These are phyloP conservation scores for Byasa hedistus DNA, from an alignment of 2,888 invertebrate species.

Conservation along the genomic window DNA sequence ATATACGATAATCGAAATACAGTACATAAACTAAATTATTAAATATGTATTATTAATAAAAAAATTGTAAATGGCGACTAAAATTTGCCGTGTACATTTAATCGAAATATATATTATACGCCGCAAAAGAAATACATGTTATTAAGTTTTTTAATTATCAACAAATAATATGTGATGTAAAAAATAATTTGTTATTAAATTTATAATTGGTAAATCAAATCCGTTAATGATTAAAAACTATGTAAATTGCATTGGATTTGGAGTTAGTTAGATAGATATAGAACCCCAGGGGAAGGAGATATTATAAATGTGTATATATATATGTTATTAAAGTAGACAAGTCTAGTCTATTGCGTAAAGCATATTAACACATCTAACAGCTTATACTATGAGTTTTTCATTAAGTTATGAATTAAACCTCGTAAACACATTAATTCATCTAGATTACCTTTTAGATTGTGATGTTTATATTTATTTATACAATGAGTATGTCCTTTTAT, in stretches of 20 bases:
- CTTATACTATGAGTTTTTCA: conserved; percentile 5
- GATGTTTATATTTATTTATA: background rate
- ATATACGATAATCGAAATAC: background rate
- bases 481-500: background rate
- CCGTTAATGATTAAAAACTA: background rate
- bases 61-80: background rate
- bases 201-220: conserved; percentile 5
- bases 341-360: background rate
- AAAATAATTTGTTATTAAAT: background rate
- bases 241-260: conserved; percentile 14
- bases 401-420: conserved; percentile 2
- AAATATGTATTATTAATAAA: background rate
- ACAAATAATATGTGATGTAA: conserved; percentile 1
- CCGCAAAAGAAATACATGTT: background rate
- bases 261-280: background rate
- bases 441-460: conserved; percentile 1
- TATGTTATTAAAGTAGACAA: too few species aligned
- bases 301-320: too few species aligned
- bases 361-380: conserved; percentile 1
- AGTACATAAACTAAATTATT: background rate
- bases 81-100: background rate
- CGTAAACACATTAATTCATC: conserved; percentile 12
- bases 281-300: too few species aligned
- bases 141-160: background rate
- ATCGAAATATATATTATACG: background rate